These are phyloP conservation scores for Chionodraco myersi DNA, from an alignment of 2,113 vertebrate genomes.

Conservation along the genomic window DNA sequence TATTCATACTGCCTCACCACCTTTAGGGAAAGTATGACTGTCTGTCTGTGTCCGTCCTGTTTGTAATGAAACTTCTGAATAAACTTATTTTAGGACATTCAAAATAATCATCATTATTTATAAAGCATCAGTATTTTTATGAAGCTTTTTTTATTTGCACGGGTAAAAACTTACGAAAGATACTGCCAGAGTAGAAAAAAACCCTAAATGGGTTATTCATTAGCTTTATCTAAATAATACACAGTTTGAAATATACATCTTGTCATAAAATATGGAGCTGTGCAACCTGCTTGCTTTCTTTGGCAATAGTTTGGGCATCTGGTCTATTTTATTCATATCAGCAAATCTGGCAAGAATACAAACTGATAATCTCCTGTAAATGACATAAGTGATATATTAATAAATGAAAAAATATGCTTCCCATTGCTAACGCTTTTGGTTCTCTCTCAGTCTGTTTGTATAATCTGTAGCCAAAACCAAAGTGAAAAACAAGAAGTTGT, in stretches of 20 bases:
- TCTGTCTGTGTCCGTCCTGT: constrained; percentile 23
- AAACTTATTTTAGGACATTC: background rate
- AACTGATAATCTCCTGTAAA: too few species aligned
- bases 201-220: background rate
- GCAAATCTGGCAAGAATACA: too few species aligned
- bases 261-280: background rate
- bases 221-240: background rate
- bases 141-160: constrained; percentile 1
- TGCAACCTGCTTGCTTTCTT: too few species aligned
- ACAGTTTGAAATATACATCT: background rate
- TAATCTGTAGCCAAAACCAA: too few species aligned
- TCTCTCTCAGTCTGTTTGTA: too few species aligned
- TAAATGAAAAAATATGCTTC: too few species aligned
- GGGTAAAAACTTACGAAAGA: background rate
- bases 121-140: background rate
- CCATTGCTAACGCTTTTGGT: too few species aligned
- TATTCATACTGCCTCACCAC: constrained; percentile 37
- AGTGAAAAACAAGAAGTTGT: too few species aligned
- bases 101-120: background rate
- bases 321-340: too few species aligned
- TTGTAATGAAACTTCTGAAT: background rate
- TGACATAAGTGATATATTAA: too few species aligned
- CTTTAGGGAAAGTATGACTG: constrained; percentile 25
- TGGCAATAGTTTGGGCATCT: too few species aligned
- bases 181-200: background rate